Conservation (phyloP, 1,140 invertebrate genomes). For the Fopius arisanus region DNA sequence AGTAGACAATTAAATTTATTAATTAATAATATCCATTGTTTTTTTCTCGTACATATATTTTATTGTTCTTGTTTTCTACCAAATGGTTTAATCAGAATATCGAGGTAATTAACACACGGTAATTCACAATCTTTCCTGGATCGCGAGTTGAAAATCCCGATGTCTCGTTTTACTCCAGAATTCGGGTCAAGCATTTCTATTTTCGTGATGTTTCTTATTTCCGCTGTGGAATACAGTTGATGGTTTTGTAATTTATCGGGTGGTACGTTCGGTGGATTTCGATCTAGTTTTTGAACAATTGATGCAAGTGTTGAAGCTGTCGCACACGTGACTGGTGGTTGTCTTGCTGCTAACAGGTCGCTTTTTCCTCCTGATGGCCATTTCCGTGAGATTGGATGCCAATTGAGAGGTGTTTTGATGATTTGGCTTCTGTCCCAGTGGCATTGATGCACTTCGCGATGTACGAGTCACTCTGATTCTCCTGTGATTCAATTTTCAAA, state of each 20-base stretch:
- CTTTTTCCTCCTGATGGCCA: slow-evolving; percentile 20
- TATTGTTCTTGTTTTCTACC: too few species aligned
- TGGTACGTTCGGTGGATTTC: slow-evolving; percentile 13
- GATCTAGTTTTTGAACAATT: slow-evolving; percentile 31
- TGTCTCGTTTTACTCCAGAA: background rate
- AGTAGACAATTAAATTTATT: too few species aligned
- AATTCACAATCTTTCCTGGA: too few species aligned
- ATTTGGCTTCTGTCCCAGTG: slow-evolving; percentile 25
- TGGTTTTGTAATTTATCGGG: background rate
- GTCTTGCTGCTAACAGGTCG: slow-evolving; percentile 26
- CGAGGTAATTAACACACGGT: too few species aligned
- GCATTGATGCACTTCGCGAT: slow-evolving; percentile 24
- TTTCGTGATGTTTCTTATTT: slow-evolving; percentile 5
- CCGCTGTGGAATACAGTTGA: background rate
- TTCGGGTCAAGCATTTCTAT: slow-evolving; percentile 16
- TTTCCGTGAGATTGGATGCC: slow-evolving; percentile 1
- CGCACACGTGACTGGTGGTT: slow-evolving; percentile 31
- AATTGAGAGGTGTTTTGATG: slow-evolving; percentile 13
- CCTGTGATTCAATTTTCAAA: background rate
- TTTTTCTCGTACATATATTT: too few species aligned
- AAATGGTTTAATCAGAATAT: too few species aligned
- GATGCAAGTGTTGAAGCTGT: slow-evolving; percentile 32
- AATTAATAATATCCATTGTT: too few species aligned
- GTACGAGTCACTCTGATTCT: background rate
- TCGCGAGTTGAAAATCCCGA: background rate